phyloP scores from a whole-genome alignment of 2,797 vertebrate genomes.

The Lates japonicus region DNA sequence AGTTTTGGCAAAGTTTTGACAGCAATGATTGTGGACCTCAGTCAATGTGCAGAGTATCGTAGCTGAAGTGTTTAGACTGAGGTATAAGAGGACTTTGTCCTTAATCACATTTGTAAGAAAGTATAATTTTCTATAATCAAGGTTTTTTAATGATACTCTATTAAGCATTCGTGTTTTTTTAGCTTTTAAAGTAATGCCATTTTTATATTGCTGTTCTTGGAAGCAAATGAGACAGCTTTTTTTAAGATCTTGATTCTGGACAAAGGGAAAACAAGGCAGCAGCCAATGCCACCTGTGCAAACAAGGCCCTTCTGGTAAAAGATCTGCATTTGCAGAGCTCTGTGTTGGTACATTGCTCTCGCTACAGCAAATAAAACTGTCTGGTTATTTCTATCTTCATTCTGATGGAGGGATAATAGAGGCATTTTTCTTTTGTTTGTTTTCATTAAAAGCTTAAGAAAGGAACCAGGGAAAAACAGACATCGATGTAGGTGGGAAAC shows the following conservation, averaged over 20 bases:
- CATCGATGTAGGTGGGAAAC: slow-evolving; percentile 41
- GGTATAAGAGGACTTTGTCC: slow-evolving; percentile 72
- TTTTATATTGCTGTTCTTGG: slow-evolving; percentile 80
- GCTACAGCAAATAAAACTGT: slow-evolving; percentile 67
- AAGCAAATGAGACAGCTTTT: slow-evolving; percentile 75
- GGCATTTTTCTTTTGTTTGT: slow-evolving; percentile 47
- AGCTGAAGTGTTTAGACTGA: slow-evolving; percentile 49
- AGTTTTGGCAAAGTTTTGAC: slow-evolving; percentile 57
- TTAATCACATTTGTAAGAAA: slow-evolving; percentile 74
- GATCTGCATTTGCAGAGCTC: slow-evolving; percentile 66
- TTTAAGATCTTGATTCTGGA: slow-evolving; percentile 72
- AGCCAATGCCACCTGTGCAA: slow-evolving; percentile 85
- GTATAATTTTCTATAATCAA: slow-evolving; percentile 83
- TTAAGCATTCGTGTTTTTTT: slow-evolving; percentile 68
- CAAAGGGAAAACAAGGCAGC: slow-evolving; percentile 81
- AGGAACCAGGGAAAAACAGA: slow-evolving; percentile 32
- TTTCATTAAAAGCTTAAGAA: slow-evolving; percentile 56
- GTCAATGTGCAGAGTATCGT: slow-evolving; percentile 43
- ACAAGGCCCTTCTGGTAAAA: slow-evolving; percentile 78
- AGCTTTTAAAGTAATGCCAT: slow-evolving; percentile 76
- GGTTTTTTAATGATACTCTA: slow-evolving; percentile 78
- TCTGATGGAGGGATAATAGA: slow-evolving; percentile 55
- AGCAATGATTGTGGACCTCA: slow-evolving; percentile 44
- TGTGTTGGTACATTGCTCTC: slow-evolving; percentile 57
- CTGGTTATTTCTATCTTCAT: slow-evolving; percentile 62